Base-by-base conservation (phyloP, 2,888 invertebrate species). In the Macaria liturata region DNA sequence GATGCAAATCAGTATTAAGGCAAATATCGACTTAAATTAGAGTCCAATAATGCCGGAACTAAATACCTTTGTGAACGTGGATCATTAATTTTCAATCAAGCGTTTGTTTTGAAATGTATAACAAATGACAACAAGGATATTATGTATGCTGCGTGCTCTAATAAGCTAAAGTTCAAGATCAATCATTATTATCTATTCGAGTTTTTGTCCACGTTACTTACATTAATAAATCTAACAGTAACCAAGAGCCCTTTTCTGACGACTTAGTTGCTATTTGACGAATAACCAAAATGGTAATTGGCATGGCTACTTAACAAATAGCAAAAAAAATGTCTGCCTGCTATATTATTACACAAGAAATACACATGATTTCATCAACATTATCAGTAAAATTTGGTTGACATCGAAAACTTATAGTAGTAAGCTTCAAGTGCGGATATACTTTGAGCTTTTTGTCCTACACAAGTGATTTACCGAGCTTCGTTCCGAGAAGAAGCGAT, bases 401-500 rank as follows among this genome's bases (percentile, higher is more conserved):
- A 7, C 7, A 37, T 37, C 34, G 34, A 37, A 7, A 37, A 7
- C 34, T 37, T 7, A 37, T 6, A 37, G 34, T 6, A 37, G 34
- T 37, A 37, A 37, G 5, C 34, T 7, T 7, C 58, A 51, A 64
- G 49, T 46, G 61, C 61, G 66, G 63, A 60, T 64, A 55, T 32
- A 53, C 62, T 65, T 71, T 58, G 64, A 63, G 57, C 62, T 59
- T 64, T 68, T 68, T 66, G 57, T 57, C 61, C 54, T 62, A 55
- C 53, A 34, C 49, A 54, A 61, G 62, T 58, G 57, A 62, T 64
- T 63, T 60, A 66, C 69, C 65, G 60, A 65, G 70, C 61, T 67
- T 58, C 53, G 65, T 61, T 66, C 65, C 69, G 69, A 70, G 70
- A 68, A 67, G 60, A 59, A 57, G 55, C 54, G 62, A 20, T 1